phyloP scores from a whole-genome alignment of 2,888 invertebrate species.

The Temnothorax ravouxi region DNA sequence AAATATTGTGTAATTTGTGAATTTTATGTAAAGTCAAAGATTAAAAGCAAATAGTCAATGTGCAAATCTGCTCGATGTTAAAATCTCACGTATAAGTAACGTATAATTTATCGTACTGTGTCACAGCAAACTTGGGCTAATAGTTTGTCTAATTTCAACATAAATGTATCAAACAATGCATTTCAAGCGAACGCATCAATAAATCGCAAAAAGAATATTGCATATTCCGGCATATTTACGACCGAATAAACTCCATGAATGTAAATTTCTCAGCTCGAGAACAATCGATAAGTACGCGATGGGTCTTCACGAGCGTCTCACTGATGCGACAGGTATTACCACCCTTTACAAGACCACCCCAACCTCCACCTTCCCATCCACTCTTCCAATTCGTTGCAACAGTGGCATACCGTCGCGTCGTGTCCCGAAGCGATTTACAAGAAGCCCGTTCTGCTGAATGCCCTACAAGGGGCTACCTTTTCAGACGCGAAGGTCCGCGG shows the following conservation, averaged over 20 bases:
- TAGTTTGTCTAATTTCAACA: not conserved
- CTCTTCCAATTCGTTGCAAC: not conserved
- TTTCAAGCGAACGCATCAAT: not conserved
- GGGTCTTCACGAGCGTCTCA: not conserved
- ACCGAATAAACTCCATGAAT: not conserved
- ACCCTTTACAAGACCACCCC: not conserved
- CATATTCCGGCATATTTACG: not conserved
- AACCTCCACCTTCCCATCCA: not conserved
- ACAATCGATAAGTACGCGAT: not conserved
- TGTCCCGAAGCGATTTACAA: constrained; percentile 71
- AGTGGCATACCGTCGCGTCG: constrained; percentile 34
- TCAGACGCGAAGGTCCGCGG: constrained; percentile 72
- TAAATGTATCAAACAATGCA: not conserved
- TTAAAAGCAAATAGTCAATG: not conserved
- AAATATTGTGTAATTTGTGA: not conserved
- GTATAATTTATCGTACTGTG: not conserved
- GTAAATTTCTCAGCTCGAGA: constrained; percentile 9
- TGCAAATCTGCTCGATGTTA: not conserved
- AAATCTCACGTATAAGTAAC: not conserved
- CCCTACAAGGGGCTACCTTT: constrained; percentile 74
- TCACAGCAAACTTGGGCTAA: not conserved
- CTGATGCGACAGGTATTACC: not conserved
- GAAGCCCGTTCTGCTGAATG: constrained; percentile 69
- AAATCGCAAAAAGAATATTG: not conserved
- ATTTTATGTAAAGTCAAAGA: not conserved